These are phyloP conservation scores for Tragulus kanchil DNA, from an alignment of 2,113 vertebrate species.

Conservation along the genomic window DNA sequence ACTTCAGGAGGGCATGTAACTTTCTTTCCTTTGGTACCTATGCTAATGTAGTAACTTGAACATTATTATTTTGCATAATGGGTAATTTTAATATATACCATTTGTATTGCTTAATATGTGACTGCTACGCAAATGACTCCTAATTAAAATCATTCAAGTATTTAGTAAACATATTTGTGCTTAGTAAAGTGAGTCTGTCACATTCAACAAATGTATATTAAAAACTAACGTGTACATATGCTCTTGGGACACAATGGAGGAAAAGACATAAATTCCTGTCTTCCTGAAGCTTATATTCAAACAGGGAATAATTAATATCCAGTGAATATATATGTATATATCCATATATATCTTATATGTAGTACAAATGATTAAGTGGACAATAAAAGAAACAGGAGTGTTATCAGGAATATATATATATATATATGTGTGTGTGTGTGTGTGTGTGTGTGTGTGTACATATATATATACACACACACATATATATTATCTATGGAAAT, in stretches of 20 bases:
- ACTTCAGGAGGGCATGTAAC: not conserved
- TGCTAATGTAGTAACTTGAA: not conserved
- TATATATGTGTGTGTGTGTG: too few species aligned
- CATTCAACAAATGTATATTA: not conserved
- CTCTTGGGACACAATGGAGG: not conserved
- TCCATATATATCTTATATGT: not conserved
- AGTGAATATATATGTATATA: not conserved
- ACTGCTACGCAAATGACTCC: not conserved
- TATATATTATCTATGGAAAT: not conserved
- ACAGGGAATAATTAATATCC: not conserved
- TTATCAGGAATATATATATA: not conserved
- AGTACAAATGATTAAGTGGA: not conserved
- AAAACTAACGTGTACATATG: not conserved
- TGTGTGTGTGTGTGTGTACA: too few species aligned
- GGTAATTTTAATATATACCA: not conserved
- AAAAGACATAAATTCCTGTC: not conserved
- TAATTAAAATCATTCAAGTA: constrained; percentile 1
- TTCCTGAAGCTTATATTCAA: not conserved
- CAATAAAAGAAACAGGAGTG: not conserved
- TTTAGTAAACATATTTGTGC: constrained; percentile 2
- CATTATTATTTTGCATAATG: not conserved
- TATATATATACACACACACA: too few species aligned
- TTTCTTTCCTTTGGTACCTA: not conserved
- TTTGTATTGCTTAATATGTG: not conserved
- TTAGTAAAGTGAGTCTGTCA: not conserved